These are phyloP conservation scores for Drosophila varians DNA, from an alignment of 1,140 invertebrate genomes.

Conservation along the genomic window DNA sequence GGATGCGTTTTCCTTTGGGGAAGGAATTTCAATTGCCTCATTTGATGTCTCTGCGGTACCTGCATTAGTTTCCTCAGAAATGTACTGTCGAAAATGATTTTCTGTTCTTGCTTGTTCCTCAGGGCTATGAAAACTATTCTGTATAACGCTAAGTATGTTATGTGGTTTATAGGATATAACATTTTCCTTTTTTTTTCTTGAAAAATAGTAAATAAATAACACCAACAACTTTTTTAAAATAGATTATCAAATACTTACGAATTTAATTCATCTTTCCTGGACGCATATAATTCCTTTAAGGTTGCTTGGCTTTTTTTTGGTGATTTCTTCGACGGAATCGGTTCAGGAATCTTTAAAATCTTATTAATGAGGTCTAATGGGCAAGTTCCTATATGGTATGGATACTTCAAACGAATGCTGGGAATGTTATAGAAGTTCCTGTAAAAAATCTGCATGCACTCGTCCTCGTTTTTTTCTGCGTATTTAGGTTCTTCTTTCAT, in stretches of 20 bases:
- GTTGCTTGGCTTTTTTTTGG: neutral
- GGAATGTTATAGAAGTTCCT: slow-evolving; percentile 31
- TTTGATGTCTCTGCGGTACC: too few species aligned
- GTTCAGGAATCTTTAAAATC: slow-evolving; percentile 10
- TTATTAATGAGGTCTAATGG: slow-evolving; percentile 1
- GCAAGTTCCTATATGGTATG: slow-evolving; percentile 12
- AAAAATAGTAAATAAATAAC: neutral
- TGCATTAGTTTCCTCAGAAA: too few species aligned
- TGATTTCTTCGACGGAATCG: neutral
- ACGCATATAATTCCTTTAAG: slow-evolving; percentile 4
- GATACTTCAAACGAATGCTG: slow-evolving; percentile 32
- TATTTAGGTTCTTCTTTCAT: slow-evolving; percentile 31
- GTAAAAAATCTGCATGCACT: slow-evolving; percentile 22
- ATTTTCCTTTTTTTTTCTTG: neutral
- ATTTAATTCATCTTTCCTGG: slow-evolving; percentile 3
- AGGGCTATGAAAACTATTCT: too few species aligned
- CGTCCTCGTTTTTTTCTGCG: neutral
- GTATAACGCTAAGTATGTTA: too few species aligned
- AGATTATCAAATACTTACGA: slow-evolving; percentile 7
- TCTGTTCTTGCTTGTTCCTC: too few species aligned
- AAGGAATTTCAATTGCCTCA: too few species aligned
- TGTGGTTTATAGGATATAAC: neutral
- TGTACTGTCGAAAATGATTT: too few species aligned
- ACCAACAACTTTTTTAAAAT: too few species aligned
- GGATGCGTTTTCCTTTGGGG: too few species aligned